Evolutionary conservation across 2,113 vertebrate genomes (phyloP), one percentile per base, ranked within the genome.

Genomic region (Heliornis fulica): DNA sequence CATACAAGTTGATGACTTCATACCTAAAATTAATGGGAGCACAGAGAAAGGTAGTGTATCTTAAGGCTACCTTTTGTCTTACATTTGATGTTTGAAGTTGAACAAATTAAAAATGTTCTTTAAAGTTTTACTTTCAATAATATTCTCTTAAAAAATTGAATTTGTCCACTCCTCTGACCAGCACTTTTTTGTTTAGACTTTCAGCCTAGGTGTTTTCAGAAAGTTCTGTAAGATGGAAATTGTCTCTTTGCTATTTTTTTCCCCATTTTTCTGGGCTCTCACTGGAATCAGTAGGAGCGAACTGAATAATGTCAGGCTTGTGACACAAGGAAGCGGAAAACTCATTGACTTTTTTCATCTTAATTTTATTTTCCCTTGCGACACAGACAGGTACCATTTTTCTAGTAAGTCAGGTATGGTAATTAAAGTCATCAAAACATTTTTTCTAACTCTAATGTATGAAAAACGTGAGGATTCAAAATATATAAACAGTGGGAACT

Each of bases 1-100:
- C 96, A 97, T 98, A 98, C 98, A 98, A 98, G 98, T 98, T 96
- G 98, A 98, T 28, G 98, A 98, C 98, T 98, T 98, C 98, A 98
- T 98, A 96, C 98, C 98, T 98, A 98, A 98, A 98, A 98, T 98
- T 97, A 98, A 98, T 98, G 98, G 98, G 94, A 98, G 97, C 97
- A 96, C 98, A 98, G 98, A 98, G 95, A 98, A 98, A 98, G 98
- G 98, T 98, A 98, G 95, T 96, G 97, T 98, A 98, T 97, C 93
- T 93, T 96, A 63, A 97, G 89, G 68, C 94, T 96, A 95, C 97
- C 93, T 96, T 91, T 93, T 94, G 70, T 95, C 50, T 77, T 93
- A 63, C 4, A 19, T 29, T 70, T 87, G 26, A 91, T 92, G 41
- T 93, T 84, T 93, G 61, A 92, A 93, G 45, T 46, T 93, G 53